These are phyloP conservation scores for Anoplopoma fimbria DNA, from an alignment of 2,113 vertebrate species.

Conservation along the genomic window DNA sequence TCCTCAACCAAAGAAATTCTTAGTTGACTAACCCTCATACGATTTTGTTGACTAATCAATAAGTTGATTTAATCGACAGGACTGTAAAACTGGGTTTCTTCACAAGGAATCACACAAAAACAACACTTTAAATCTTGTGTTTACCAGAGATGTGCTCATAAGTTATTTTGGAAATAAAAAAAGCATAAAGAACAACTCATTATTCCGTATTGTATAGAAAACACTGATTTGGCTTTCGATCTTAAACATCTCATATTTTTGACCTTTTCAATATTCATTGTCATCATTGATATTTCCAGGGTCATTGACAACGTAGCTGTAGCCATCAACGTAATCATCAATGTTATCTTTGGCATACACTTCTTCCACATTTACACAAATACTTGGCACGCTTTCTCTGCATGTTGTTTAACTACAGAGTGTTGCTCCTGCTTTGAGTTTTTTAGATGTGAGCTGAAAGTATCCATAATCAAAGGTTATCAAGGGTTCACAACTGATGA, in stretches of 20 bases:
- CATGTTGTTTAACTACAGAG: background rate
- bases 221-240: background rate
- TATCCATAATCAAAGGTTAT: slow-evolving; percentile 43
- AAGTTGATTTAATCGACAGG: background rate
- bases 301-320: background rate
- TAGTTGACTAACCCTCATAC: background rate
- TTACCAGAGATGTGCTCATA: background rate
- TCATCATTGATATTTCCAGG: background rate
- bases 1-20: background rate
- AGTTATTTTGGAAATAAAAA: background rate
- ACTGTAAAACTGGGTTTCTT: background rate
- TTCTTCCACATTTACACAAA: background rate
- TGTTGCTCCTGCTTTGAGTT: slow-evolving; percentile 14
- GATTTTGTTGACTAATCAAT: background rate
- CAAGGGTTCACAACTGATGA: slow-evolving; percentile 40
- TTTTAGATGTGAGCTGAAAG: slow-evolving; percentile 41
- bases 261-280: background rate
- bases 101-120: background rate
- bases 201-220: too few relatives aligned
- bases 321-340: background rate
- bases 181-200: background rate
- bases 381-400: background rate
- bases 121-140: background rate
- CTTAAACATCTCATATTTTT: background rate
- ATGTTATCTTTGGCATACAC: background rate